Evolutionary conservation across 37 sponge, comb jelly and placozoan species (phyloP).

Genomic region (Oopsacas minuta): DNA sequence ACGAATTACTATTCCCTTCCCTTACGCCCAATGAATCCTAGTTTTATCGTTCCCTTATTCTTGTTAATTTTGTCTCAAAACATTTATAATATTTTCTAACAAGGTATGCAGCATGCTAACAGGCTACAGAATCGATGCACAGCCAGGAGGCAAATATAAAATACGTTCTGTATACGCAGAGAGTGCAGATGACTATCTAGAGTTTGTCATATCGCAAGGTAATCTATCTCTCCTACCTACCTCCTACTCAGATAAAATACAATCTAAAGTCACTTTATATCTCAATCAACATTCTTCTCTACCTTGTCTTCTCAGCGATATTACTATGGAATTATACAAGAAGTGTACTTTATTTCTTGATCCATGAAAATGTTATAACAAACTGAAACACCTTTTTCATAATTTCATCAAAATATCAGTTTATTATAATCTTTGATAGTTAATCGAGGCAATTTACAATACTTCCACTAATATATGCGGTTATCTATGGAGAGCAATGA

Average conservation of each 20-base stretch:
- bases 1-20: too few species aligned
- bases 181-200: neutral
- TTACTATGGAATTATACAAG: neutral
- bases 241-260: neutral
- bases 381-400: too few species aligned
- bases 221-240: neutral
- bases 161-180: constrained; percentile 13
- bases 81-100: neutral
- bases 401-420: too few species aligned
- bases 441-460: too few species aligned
- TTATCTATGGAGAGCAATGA: too few species aligned
- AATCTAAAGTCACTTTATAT: neutral
- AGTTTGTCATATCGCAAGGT: neutral
- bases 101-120: neutral
- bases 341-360: neutral
- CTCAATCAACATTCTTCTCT: neutral
- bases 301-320: neutral
- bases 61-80: too few species aligned
- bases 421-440: too few species aligned
- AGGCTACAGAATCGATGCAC: neutral
- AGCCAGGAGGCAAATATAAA: neutral
- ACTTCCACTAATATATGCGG: too few species aligned
- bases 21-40: too few species aligned
- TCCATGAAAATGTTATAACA: too few species aligned
- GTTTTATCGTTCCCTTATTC: too few species aligned